Base-by-base conservation (phyloP, 2,797 vertebrate species). In the Poeciliopsis turneri region DNA sequence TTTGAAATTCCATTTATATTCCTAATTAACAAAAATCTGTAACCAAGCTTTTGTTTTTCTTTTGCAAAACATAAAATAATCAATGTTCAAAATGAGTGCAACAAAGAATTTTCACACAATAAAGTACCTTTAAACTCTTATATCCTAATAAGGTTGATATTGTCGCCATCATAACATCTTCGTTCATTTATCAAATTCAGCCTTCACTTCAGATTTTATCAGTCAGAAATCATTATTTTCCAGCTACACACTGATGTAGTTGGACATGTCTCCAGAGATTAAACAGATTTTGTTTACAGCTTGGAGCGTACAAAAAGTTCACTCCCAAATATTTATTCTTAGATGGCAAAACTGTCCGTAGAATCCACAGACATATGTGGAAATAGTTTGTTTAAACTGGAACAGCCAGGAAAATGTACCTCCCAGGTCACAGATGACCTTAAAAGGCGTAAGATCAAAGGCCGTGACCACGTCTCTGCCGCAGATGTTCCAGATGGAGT, bases 401-500 rank as follows among this genome's bases (percentile, higher is more conserved):
- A 45, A 70, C 45, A 45, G 13, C 41, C 23, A 28, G 39, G 25
- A 68, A 68, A 6, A 77, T 89, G 82, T 92, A 97, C 96, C 97
- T 70, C 96, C 97, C 1, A 97, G 90, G 88, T 97, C 97, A n/a
- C 92, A 97, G 80, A 97, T 88, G 51, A 80, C 45, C 1, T 78
- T 95, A 89, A 97, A 97, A 20, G 88, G 49, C 0, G 94, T 95
- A 47, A 97, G 93, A 83, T 97, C 94, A 28, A 97, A 97, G 47
- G 95, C 95, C 0, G 85, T 79, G 81, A 97, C 79, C 83, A 97
- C 94, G 2, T 94, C 90, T 78, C 86, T 92, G 2, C 97, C 97
- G n/a, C 95, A 95, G 78, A 97, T 90, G 76, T 96, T 95, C 97
- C 97, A 98, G 68, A 96, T 83, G 0, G 96, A 97, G 92, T 97